Conservation (phyloP, 2,797 vertebrate species). For the Pangasius larnaudii region DNA sequence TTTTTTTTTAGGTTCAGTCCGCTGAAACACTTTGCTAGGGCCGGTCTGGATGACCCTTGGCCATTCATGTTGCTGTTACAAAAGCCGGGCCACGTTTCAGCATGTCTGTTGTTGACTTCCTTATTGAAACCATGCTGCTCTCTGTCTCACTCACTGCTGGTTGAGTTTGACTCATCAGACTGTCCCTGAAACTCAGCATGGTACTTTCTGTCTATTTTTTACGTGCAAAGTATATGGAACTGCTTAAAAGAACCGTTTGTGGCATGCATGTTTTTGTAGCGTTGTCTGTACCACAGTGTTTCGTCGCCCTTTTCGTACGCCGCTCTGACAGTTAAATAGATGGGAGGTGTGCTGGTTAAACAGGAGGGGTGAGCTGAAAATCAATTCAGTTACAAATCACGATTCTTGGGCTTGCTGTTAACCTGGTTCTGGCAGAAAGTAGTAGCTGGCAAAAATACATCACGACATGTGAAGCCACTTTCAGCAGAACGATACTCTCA, state of each 20-base stretch:
- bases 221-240: background rate
- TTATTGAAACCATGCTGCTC: constrained; percentile 34
- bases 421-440: background rate
- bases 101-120: constrained; percentile 20
- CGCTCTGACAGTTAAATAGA: background rate
- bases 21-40: background rate
- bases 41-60: background rate
- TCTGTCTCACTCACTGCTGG: constrained; percentile 44
- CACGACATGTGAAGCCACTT: background rate
- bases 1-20: background rate
- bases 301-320: background rate
- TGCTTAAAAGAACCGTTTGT: constrained; percentile 14
- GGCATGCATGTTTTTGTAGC: background rate
- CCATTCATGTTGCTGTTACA: background rate
- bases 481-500: background rate
- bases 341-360: background rate
- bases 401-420: background rate
- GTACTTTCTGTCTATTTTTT: constrained; percentile 15
- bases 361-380: background rate
- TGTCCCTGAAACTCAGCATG: constrained; percentile 31
- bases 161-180: constrained; percentile 51
- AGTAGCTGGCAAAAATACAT: background rate
- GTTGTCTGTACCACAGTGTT: background rate
- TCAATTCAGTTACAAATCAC: background rate
- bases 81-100: background rate